phyloP scores from a whole-genome alignment of 2,113 vertebrate species.

The Brachirus orientalis region DNA sequence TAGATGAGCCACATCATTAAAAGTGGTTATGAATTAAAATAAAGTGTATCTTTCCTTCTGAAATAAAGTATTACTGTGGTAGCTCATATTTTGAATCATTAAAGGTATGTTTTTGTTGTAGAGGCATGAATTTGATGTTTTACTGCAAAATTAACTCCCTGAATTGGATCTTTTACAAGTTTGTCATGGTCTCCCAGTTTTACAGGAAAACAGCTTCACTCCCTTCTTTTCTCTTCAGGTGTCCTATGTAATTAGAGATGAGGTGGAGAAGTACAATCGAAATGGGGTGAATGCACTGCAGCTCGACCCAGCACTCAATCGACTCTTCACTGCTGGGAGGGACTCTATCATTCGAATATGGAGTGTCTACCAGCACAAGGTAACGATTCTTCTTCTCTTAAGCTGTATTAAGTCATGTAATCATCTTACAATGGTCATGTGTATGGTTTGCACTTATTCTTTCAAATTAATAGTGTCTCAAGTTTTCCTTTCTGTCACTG shows the following conservation, averaged over 20 bases:
- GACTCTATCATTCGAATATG: conserved; percentile 99
- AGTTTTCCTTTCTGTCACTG: conserved; percentile 24
- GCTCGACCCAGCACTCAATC: conserved; percentile 92
- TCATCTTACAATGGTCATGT: neutral
- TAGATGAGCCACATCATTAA: too few relatives aligned
- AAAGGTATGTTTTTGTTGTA: too few relatives aligned
- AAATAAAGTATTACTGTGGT: too few relatives aligned
- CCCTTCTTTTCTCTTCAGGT: conserved; percentile 80
- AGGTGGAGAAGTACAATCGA: conserved; percentile 97
- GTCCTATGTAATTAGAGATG: conserved; percentile 98
- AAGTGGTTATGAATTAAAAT: too few relatives aligned
- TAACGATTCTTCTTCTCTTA: conserved; percentile 54
- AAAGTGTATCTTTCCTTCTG: too few relatives aligned
- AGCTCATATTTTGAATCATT: too few relatives aligned
- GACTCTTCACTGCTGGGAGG: conserved; percentile 95
- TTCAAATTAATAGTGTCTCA: neutral
- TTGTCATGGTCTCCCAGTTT: neutral
- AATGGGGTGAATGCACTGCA: conserved; percentile 98
- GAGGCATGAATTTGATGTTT: too few relatives aligned
- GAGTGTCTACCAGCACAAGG: conserved; percentile 99
- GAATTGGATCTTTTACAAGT: too few relatives aligned
- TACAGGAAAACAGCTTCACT: neutral
- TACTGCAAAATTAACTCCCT: too few relatives aligned
- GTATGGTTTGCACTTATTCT: too few relatives aligned
- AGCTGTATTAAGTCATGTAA: neutral